Evolutionary conservation across 2,888 invertebrate species (phyloP).

Genomic region (Tubulanus polymorphus): DNA sequence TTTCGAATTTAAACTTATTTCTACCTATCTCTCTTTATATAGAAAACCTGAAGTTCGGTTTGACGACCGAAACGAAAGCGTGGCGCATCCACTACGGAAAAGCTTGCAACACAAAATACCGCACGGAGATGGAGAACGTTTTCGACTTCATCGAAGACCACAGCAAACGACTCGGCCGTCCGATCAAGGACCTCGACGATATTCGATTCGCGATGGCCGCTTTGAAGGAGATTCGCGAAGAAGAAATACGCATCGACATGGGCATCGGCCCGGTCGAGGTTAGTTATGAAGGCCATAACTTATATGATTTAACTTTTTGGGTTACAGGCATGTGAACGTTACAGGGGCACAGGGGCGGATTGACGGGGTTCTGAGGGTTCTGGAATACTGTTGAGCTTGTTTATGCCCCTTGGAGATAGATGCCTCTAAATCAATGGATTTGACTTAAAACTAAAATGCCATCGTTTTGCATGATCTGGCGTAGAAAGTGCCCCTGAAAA

Average conservation of each 20-base stretch:
- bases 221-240: constrained; percentile 84
- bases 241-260: constrained; percentile 93
- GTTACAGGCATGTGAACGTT: too few species aligned
- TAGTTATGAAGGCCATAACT: too few species aligned
- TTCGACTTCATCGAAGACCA: constrained; percentile 84
- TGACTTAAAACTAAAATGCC: too few species aligned
- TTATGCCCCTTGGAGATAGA: too few species aligned
- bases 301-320: too few species aligned
- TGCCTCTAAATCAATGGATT: too few species aligned
- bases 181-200: constrained; percentile 88
- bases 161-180: constrained; percentile 74
- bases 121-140: constrained; percentile 52
- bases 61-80: constrained; percentile 63
- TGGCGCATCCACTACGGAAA: constrained; percentile 53
- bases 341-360: too few species aligned
- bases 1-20: too few species aligned
- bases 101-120: constrained; percentile 52
- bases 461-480: too few species aligned
- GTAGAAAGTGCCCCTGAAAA: too few species aligned
- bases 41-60: constrained; percentile 72
- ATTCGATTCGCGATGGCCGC: constrained; percentile 92
- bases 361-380: too few species aligned
- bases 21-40: constrained; percentile 17
- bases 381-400: too few species aligned
- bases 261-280: constrained; percentile 89